Evolutionary conservation across 2,113 vertebrate species (phyloP), one percentile per base, ranked within the genome.

Genomic region (Gambusia holbrooki): DNA sequence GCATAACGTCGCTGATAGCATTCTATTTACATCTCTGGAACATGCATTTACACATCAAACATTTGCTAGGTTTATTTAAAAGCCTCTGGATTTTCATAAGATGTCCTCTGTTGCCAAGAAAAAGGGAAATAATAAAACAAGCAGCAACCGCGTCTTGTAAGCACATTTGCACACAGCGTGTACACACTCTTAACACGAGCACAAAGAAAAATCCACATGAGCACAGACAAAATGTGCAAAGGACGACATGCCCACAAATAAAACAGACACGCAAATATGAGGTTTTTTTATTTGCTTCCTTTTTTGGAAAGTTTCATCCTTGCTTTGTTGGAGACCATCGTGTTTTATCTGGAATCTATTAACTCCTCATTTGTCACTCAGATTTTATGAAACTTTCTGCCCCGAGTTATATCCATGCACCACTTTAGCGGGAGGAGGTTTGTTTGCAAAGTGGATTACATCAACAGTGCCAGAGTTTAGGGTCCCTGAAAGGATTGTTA

Each of bases 41-140:
- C 84, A 67, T 74, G 80, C 58, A 91, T 93, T 93, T 92, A 86
- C 91, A 91, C 90, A 92, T 92, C 90, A 93, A 93, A 91, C 78
- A 69, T 40, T 67, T 33, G 14, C 66, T 66, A 7, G 37, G 66
- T 88, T 89, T 84, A 82, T 87, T 87, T 84, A 82, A 89, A 82
- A 85, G 51, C 29, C 42, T 28, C 29, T 45, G 25, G 32, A 71
- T 68, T 89, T 74, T 74, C 74, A 62, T 73, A 42, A 84, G 51
- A 77, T 73, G 72, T 61, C 48, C 81, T 62, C 62, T 73, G 67
- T 74, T 73, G 66, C 68, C 69, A 70, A 37, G 17, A 74, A 62
- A 81, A 74, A 76, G 37, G 37, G 11, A 74, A 82, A 82, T 71
- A 69, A 84, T 58, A 58, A 58, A n/a, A 54, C n/a, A 74, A 78